Percentiles rank a stretch among this genome's conserved stretches.
Conservation (phyloP, 2,888 invertebrate species). For the Hydrotaea cyrtoneurina region DNA sequence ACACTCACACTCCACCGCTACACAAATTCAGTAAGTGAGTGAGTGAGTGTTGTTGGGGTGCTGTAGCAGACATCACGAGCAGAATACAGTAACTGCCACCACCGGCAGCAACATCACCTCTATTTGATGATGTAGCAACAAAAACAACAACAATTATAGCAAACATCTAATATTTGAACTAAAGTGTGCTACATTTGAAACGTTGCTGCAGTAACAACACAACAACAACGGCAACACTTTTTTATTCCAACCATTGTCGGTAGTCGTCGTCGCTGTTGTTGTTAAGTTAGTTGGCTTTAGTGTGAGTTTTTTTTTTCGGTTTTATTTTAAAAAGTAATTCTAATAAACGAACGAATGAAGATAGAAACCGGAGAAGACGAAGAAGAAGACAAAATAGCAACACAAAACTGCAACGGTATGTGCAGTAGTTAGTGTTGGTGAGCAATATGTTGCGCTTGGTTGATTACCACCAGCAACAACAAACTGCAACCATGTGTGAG, state of each 20-base stretch:
- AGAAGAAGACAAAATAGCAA: background rate
- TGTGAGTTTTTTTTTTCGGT: background rate
- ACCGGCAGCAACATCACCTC: constrained; percentile 15
- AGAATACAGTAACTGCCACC: background rate
- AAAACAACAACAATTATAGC: constrained; percentile 42
- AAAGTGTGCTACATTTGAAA: constrained; percentile 65
- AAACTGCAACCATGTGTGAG: constrained; percentile 20
- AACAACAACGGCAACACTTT: too few species aligned
- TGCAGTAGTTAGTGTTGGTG: constrained; percentile 20
- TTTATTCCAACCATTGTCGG: background rate
- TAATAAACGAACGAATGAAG: background rate
- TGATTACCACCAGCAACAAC: constrained; percentile 48
- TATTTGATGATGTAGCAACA: constrained; percentile 31
- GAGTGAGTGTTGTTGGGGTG: background rate
- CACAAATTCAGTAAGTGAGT: background rate
- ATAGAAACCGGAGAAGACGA: constrained; percentile 28
- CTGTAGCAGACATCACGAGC: background rate
- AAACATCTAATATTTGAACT: constrained; percentile 61
- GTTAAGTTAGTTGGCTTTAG: constrained; percentile 18
- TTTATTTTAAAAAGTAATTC: constrained; percentile 27
- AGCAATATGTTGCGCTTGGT: constrained; percentile 65
- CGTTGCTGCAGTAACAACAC: constrained; percentile 15
- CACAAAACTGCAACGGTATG: constrained; percentile 56
- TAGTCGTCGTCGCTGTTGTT: background rate
- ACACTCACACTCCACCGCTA: background rate